Evolutionary conservation across 1,140 invertebrate species (phyloP), one percentile per base, ranked within the genome.

Genomic region (Drosophila melanica): DNA sequence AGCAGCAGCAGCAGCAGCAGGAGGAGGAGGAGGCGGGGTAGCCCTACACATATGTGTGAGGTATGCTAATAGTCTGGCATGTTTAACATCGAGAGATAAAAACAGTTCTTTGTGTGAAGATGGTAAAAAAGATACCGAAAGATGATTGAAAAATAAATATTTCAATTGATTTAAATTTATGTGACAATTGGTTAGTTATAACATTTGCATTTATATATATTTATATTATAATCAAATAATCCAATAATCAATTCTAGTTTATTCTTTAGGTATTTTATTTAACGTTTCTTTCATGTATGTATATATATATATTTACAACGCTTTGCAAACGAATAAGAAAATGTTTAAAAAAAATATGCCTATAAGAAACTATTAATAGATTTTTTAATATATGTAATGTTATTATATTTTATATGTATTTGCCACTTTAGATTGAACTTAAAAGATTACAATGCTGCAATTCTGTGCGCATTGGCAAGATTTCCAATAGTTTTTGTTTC

Each of bases 251-350:
- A 39, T n/a, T 14, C 2, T 1, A 14, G 51, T 42, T 4, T 48
- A 51, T 30, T 58, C 44, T 59, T 39, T 8, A 35, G 39, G 33
- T 50, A 33, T 55, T 75, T 75, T 75, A 69, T 75, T 69, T 63
- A 75, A 75, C 66, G 30, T 39, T 68, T 67, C 42, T 35, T 62
- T 69, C 35, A 41, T 50, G n/a, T 30, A 53, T 12, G 12, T 39
- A n/a, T n/a, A 6, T 75, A 75, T 39, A n/a, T n/a, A 6, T 75
- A 75, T 71, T 71, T 75, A 75, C 73, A 75, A 64, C 66, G 72
- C 72, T 64, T 75, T 65, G 51, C 44, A 71, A 59, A 69, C 66
- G 59, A 41, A 41, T 20, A 20, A 30, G 11, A 59, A 60, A 58
- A 18, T 64, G 41, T 48, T 45, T 35, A 48, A 20, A 9, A 9